Evolutionary conservation across 2,797 vertebrate species (phyloP).

Genomic region (Pantherophis alleghaniensis): DNA sequence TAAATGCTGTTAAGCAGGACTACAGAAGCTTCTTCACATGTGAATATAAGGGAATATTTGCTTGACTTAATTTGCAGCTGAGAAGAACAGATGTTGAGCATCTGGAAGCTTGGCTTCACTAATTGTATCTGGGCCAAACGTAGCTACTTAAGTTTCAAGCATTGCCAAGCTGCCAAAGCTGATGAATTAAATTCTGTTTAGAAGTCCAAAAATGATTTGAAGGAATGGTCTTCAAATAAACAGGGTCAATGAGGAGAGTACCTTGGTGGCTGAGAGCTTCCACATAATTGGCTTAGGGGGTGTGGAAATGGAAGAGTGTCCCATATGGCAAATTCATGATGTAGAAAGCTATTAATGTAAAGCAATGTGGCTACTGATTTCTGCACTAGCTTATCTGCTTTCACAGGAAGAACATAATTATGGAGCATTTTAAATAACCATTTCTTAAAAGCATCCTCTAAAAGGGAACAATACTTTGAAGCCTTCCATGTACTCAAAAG

Average conservation of each 20-base stretch:
- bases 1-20: not conserved
- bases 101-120: not conserved
- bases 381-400: not conserved
- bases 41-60: not conserved
- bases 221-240: not conserved
- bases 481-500: not conserved
- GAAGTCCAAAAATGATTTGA: not conserved
- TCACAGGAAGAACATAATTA: not conserved
- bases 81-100: not conserved
- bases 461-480: not conserved
- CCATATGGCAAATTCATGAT: not conserved
- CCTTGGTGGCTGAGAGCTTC: not conserved
- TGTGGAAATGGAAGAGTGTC: not conserved
- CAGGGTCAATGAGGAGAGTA: not conserved
- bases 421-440: not conserved
- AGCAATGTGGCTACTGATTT: not conserved
- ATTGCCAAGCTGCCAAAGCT: not conserved
- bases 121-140: not conserved
- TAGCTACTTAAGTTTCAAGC: not conserved
- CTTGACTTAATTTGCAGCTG: not conserved
- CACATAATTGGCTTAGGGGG: not conserved
- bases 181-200: constrained; percentile 2
- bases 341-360: not conserved
- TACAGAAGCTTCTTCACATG: not conserved
- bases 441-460: not conserved